Conservation (phyloP, 1,140 invertebrate species). For the Tigriopus japonicus region DNA sequence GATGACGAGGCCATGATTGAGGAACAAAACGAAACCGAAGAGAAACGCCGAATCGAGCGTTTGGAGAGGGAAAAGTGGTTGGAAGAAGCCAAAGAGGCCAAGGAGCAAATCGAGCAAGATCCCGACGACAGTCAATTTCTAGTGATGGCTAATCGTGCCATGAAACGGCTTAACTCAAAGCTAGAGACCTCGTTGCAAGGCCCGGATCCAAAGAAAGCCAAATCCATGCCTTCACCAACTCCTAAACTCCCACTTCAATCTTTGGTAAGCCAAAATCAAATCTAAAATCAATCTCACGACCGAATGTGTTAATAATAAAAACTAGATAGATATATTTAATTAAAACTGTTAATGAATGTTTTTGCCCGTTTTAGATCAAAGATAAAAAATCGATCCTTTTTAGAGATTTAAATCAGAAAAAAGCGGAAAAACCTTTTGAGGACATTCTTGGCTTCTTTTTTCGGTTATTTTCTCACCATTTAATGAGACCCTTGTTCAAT, state of each 20-base stretch:
- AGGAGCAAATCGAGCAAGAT: no score
- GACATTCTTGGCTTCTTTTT: not conserved
- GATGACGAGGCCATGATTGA: not conserved
- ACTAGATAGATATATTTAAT: no score
- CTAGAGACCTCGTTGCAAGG: no score
- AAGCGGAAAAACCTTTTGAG: not conserved
- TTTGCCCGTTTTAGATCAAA: not conserved
- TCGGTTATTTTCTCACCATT: not conserved
- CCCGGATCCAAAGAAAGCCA: no score
- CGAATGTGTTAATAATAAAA: no score
- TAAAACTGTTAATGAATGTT: not conserved
- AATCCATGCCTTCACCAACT: no score
- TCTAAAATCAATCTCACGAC: no score
- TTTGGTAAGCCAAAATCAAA: no score
- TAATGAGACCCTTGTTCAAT: not conserved
- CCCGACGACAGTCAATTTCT: no score
- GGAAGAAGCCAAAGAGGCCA: not conserved
- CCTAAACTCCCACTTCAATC: no score
- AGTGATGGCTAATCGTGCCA: no score
- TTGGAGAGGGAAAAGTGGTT: slow-evolving; percentile 9
- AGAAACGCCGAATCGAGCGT: not conserved
- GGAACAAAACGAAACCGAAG: not conserved
- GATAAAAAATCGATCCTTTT: not conserved
- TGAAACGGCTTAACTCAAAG: no score
- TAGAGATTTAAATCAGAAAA: not conserved